A percentile compares a stretch with the other conserved stretches of the same genome.
These are phyloP conservation scores for Pseudorhombus dupliciocellatus DNA, from an alignment of 2,113 vertebrate species.

Conservation along the genomic window DNA sequence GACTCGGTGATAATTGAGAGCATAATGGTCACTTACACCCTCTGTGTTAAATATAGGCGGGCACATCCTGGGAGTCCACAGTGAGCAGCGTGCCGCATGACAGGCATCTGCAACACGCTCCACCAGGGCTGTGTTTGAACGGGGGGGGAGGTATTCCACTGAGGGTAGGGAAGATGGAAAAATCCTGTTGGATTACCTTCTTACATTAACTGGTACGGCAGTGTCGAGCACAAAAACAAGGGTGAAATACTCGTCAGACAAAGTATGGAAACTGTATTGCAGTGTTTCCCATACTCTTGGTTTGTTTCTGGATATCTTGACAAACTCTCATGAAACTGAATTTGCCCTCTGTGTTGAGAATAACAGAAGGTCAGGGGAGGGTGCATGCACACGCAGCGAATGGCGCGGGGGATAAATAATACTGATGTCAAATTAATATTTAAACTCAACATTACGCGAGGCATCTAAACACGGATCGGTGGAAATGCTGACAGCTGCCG, in stretches of 20 bases:
- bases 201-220: constrained; percentile 1
- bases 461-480: constrained; percentile 11
- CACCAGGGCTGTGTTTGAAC: constrained; percentile 5
- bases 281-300: neutral
- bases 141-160: neutral
- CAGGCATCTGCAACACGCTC: neutral
- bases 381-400: neutral
- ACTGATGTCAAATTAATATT: constrained; percentile 18
- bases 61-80: constrained; percentile 12
- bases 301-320: neutral
- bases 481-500: constrained; percentile 21
- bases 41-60: constrained; percentile 50
- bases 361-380: constrained; percentile 9
- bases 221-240: neutral
- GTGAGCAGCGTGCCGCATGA: constrained; percentile 19
- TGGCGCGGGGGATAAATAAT: neutral
- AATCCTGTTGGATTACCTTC: neutral
- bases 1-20: constrained; percentile 57
- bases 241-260: neutral
- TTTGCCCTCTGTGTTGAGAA: neutral
- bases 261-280: neutral
- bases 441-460: neutral
- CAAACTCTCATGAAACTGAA: constrained; percentile 14
- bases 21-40: constrained; percentile 62
- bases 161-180: neutral